phyloP scores from a whole-genome alignment of 2,113 vertebrate genomes.

The Pelobates fuscus region DNA sequence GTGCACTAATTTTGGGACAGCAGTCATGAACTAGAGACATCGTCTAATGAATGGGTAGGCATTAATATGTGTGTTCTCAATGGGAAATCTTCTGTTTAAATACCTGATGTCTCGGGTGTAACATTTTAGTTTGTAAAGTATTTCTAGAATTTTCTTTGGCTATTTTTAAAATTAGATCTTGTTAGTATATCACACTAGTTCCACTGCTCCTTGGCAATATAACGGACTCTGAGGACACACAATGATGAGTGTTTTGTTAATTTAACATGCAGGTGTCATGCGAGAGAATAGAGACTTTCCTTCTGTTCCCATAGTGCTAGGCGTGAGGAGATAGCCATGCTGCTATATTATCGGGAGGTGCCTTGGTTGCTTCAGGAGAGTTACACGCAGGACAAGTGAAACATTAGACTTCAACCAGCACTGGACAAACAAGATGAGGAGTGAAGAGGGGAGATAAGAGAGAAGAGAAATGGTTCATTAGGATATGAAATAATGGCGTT shows the following conservation, averaged over 20 bases:
- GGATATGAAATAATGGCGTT: neutral
- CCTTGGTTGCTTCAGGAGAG: conserved; percentile 8
- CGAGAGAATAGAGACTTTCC: conserved; percentile 73
- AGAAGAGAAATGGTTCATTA: conserved; percentile 43
- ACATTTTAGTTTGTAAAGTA: too few species aligned
- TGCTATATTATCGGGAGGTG: conserved; percentile 4
- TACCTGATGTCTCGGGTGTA: too few species aligned
- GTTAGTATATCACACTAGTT: neutral
- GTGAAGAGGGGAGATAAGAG: conserved; percentile 51
- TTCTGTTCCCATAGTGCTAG: conserved; percentile 97
- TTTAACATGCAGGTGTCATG: neutral
- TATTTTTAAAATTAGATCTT: too few species aligned
- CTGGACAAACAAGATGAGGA: conserved; percentile 27
- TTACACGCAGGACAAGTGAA: conserved; percentile 15
- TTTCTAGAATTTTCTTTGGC: too few species aligned
- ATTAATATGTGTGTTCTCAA: too few species aligned
- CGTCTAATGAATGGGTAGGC: too few species aligned
- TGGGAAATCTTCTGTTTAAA: too few species aligned
- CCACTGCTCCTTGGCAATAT: too few species aligned
- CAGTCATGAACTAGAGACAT: too few species aligned
- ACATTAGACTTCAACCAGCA: conserved; percentile 1
- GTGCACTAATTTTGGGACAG: too few species aligned
- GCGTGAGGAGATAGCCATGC: conserved; percentile 94
- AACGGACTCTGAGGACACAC: neutral
- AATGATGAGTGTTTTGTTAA: neutral